Base-by-base conservation (phyloP, 2,888 invertebrate genomes). In the Ormyrus nitidulus region DNA sequence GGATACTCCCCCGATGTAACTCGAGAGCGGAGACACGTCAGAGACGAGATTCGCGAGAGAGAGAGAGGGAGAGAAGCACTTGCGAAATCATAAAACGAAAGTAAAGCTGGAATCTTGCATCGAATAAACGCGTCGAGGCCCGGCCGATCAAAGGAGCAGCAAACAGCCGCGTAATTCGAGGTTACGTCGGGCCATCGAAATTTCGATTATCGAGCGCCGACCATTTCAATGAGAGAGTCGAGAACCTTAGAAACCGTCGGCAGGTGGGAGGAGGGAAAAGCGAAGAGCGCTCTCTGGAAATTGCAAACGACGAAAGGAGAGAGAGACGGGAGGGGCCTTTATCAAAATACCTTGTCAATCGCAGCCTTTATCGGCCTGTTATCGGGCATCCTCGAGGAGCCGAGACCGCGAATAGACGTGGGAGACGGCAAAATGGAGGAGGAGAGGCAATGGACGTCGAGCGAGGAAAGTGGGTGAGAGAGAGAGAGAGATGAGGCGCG, bases 271-370 rank as follows among this genome's bases (percentile, higher is more conserved):
- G 19, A 1, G 19, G 19, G 19, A 19, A 19, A 19, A 19, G 19
- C 19, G 19, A 19, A 19, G 19, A 19, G 19, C 19, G 19, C 19
- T 19, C 19, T 19, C 19, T 19, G 19, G 19, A 19, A 19, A 19
- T 19, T 19, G 19, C 19, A 19, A 19, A 19, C 19, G 19, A 19
- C 19, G 19, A 19, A 19, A 53, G 19, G 53, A 34, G 19, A 80
- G 78, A 58, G 49, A 53, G 10, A 79, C 62, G 70, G 54, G 34
- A 53, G 54, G 11, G 13, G 84, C 83, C 85, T 87, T 87, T 88
- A 87, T 89, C 88, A 84, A 87, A 88, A 87, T 86, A 84, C 86
- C 84, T 88, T 88, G 89, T 88, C 89, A 87, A 84, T 83, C 85
- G 84, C 89, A 88, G 89, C 86, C 85, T 87, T 87, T 88, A 86